These are phyloP conservation scores for Pampusana beccarii DNA, from an alignment of 2,113 vertebrate species.

Conservation along the genomic window DNA sequence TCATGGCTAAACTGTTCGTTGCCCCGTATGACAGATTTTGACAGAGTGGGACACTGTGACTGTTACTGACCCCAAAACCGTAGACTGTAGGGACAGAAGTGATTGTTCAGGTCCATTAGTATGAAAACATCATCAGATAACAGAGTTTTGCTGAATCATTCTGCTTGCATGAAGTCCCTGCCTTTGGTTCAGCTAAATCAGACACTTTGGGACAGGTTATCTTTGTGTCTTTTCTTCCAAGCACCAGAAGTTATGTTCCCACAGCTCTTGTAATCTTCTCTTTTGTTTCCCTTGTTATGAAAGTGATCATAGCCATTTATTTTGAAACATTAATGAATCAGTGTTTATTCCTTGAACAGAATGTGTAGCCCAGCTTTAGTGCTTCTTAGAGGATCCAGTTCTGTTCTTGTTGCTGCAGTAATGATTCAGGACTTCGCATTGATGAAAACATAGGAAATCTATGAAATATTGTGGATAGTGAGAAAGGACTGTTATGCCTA, in stretches of 20 bases:
- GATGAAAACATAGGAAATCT: not conserved
- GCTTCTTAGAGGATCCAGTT: not conserved
- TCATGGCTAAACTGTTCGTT: not conserved
- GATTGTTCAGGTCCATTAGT: not conserved
- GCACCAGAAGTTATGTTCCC: not conserved
- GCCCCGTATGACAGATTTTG: not conserved
- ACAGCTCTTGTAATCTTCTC: not conserved
- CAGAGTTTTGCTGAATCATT: not conserved
- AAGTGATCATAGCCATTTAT: conserved; percentile 22
- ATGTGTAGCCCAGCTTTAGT: not conserved
- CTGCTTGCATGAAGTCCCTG: not conserved
- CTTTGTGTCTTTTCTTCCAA: not conserved
- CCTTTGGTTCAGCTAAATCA: not conserved
- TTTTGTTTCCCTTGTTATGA: not conserved
- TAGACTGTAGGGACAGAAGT: not conserved
- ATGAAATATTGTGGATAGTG: not conserved
- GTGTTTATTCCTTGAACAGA: conserved; percentile 21
- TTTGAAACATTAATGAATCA: conserved; percentile 24
- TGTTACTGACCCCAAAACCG: not conserved
- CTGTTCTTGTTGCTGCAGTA: not conserved
- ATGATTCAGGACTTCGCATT: not conserved
- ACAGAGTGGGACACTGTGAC: not conserved
- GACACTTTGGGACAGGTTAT: not conserved
- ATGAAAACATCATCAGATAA: not conserved
- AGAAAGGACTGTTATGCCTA: not conserved